phyloP scores from a whole-genome alignment of 2,888 invertebrate genomes.

The Odontocerum albicorne region DNA sequence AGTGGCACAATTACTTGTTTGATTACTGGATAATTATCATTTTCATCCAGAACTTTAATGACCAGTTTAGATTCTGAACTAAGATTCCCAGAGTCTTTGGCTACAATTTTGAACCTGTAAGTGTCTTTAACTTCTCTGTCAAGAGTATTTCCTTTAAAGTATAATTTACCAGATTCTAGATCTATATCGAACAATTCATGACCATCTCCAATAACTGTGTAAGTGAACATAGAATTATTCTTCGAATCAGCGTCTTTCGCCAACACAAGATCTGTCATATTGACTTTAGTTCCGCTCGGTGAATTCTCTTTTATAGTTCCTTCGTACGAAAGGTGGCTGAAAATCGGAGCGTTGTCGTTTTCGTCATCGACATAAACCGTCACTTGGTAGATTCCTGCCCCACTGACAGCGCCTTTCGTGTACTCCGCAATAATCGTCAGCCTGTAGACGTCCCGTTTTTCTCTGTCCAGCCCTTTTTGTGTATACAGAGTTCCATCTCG shows the following conservation, averaged over 20 bases:
- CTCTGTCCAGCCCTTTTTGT: conserved; percentile 74
- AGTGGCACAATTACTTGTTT: conserved; percentile 70
- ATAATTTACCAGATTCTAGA: conserved; percentile 62
- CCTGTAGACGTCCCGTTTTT: conserved; percentile 70
- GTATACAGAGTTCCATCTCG: conserved; percentile 80
- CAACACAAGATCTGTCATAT: conserved; percentile 66
- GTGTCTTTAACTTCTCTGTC: conserved; percentile 73
- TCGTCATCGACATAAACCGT: conserved; percentile 81
- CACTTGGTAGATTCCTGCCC: conserved; percentile 78
- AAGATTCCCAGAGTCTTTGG: conserved; percentile 75
- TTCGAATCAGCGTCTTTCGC: conserved; percentile 74
- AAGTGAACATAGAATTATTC: conserved; percentile 67
- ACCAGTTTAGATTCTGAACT: conserved; percentile 72
- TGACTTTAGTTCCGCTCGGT: conserved; percentile 67
- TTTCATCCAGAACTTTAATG: conserved; percentile 74
- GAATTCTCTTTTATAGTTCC: conserved; percentile 81
- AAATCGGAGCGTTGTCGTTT: conserved; percentile 84
- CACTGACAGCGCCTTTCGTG: conserved; percentile 66
- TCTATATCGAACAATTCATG: conserved; percentile 73
- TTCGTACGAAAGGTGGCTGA: conserved; percentile 70
- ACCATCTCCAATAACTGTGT: conserved; percentile 73
- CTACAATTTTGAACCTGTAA: conserved; percentile 72
- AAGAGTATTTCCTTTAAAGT: conserved; percentile 60
- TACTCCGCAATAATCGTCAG: conserved; percentile 81
- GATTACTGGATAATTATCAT: conserved; percentile 77